Conservation (phyloP, 2,888 invertebrate genomes). For the Diloba caeruleocephala region DNA sequence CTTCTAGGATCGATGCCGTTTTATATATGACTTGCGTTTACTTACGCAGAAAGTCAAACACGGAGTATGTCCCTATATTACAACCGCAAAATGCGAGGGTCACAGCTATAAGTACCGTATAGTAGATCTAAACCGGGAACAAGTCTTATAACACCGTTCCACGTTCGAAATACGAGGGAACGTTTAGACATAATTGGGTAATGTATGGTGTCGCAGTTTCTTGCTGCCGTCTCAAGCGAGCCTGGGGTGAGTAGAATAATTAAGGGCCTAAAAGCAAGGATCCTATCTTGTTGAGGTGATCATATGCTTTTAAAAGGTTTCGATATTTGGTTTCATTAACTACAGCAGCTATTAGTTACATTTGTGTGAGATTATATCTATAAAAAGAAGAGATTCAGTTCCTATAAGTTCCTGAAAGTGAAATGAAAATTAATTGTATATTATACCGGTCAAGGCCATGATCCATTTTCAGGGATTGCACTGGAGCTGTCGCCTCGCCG, state of each 20-base stretch:
- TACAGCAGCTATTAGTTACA: too few species aligned
- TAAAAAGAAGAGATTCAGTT: neutral
- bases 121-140: neutral
- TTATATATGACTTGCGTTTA: too few species aligned
- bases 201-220: constrained; percentile 3
- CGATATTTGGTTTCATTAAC: too few species aligned
- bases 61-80: neutral
- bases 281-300: too few species aligned
- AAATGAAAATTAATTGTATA: constrained; percentile 4
- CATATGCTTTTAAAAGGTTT: too few species aligned
- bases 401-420: neutral
- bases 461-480: constrained; percentile 9
- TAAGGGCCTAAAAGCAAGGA: neutral
- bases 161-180: constrained; percentile 1
- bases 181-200: constrained; percentile 11
- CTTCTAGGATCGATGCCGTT: too few species aligned
- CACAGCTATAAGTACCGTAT: neutral
- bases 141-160: neutral
- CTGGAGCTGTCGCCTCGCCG: neutral
- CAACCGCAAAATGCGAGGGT: constrained; percentile 22
- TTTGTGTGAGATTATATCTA: too few species aligned
- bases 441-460: constrained; percentile 41
- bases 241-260: constrained; percentile 5
- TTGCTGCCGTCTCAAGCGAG: constrained; percentile 1
- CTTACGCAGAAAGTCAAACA: neutral